Conservation (phyloP, 2,888 invertebrate species). For the Thereva unica region DNA sequence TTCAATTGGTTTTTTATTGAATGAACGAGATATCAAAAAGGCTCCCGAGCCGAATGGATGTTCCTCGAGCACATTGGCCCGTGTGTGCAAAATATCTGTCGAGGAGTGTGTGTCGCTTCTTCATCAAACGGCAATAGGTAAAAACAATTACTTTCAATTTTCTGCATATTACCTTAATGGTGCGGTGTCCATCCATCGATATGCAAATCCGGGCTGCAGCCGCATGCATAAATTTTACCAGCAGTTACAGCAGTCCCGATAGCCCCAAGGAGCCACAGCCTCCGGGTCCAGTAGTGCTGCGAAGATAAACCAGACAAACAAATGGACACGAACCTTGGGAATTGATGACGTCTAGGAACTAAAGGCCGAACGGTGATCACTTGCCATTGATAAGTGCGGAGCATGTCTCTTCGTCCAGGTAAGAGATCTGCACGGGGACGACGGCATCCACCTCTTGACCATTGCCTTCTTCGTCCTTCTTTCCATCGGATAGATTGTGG, state of each 20-base stretch:
- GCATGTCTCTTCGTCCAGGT: conserved; percentile 1
- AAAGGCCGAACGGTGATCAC: conserved; percentile 20
- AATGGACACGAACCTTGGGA: conserved; percentile 14
- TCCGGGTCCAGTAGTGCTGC: conserved; percentile 22
- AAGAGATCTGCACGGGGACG: conserved; percentile 39
- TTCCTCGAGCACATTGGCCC: neutral
- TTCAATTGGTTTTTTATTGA: neutral
- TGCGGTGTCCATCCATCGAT: conserved; percentile 26
- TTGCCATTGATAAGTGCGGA: conserved; percentile 29
- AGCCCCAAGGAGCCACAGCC: conserved; percentile 23
- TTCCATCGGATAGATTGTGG: conserved; percentile 37
- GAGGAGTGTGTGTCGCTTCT: neutral
- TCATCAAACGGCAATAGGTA: conserved; percentile 19
- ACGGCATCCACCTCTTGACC: conserved; percentile 40
- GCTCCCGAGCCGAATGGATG: too few species aligned
- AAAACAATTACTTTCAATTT: conserved; percentile 34
- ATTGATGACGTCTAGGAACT: conserved; percentile 23
- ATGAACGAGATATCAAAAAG: too few species aligned
- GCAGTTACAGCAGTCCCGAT: neutral
- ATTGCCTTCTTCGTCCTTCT: conserved; percentile 38
- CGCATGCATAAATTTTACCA: conserved; percentile 23
- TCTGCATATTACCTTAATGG: conserved; percentile 30
- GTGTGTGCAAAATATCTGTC: neutral
- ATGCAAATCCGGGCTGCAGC: conserved; percentile 19
- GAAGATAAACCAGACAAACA: conserved; percentile 28